Evolutionary conservation across 2,113 vertebrate genomes (phyloP), one percentile per base, ranked within the genome.

Genomic region (Malurus elegans): DNA sequence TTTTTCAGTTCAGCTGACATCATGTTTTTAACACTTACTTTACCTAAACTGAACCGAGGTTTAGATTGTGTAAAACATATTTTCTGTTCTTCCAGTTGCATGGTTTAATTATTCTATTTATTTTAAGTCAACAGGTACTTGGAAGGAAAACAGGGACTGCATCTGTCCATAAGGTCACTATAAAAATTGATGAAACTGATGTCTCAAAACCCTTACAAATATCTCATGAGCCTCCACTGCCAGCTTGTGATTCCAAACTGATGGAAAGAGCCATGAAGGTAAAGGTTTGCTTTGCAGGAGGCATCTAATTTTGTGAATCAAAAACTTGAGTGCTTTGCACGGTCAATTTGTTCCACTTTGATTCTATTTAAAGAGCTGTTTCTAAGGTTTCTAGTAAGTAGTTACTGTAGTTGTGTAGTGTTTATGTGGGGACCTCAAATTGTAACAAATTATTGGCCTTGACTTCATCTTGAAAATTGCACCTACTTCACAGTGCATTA

Each of bases 221-320:
- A 96, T 99, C 98, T 94, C 99, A 99, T 93, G 99, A 99, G 84
- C 99, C 99, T 97, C 99, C 99, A 74, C 97, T 99, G 64, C 99
- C 99, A 96, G 97, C 98, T 53, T 99, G 98, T 96, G 99, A 99
- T 98, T 99, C 99, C 54, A 99, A 98, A 96, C 97, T 99, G 97
- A 99, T 98, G 98, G 99, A 99, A 97, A 98, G 99, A 97, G 99
- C 99, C 67, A 99, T 99, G 99, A 99, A 99, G 99, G 99, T 99
- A 97, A 97, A 92, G 34, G 26, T 79, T 91, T 89, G 25, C 62
- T 83, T 79, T 92, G 9, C 48, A 81, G 15, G 16, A 90, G 69
- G 4, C 42, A 23, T 78, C 61, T 88, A 28, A 54, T 72, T 80
- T 60, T 91, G 25, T 64, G 50, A 70, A 85, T 79, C 0, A 7